Evolutionary conservation across 2,113 vertebrate genomes (phyloP).

Genomic region (Urocitellus parryii): DNA sequence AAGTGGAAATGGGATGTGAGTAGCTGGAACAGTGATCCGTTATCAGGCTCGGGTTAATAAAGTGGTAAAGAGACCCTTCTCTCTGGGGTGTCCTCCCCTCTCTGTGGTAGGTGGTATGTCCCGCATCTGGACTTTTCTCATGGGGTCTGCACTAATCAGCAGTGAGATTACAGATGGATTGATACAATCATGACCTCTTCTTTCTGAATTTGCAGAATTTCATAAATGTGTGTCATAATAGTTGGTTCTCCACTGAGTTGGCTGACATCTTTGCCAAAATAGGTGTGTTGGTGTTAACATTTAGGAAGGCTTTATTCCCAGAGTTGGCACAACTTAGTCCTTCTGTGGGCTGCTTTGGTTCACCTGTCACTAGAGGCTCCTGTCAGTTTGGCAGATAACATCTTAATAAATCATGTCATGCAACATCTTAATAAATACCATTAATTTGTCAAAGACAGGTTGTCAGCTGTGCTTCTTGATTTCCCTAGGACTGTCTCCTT

Average conservation of each 20-base stretch:
- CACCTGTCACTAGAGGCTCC: background rate
- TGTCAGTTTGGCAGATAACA: slow-evolving; percentile 45
- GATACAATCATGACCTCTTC: slow-evolving; percentile 67
- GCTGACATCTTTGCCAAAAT: slow-evolving; percentile 34
- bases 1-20: background rate
- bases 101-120: background rate
- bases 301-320: background rate
- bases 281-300: background rate
- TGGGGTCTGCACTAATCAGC: background rate
- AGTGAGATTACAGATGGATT: slow-evolving; percentile 44
- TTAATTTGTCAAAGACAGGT: background rate
- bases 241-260: slow-evolving; percentile 53
- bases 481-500: background rate
- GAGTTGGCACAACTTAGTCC: background rate
- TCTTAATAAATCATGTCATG: slow-evolving; percentile 41
- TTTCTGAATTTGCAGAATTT: slow-evolving; percentile 66
- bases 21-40: slow-evolving; percentile 30
- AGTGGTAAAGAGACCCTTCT: background rate
- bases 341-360: background rate
- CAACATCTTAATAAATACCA: background rate
- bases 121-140: background rate
- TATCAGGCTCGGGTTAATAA: slow-evolving; percentile 27
- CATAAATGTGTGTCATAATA: background rate
- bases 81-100: background rate
- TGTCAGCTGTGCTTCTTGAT: background rate